Conservation (phyloP, 1,140 invertebrate genomes). For the Dysdera silvatica region DNA sequence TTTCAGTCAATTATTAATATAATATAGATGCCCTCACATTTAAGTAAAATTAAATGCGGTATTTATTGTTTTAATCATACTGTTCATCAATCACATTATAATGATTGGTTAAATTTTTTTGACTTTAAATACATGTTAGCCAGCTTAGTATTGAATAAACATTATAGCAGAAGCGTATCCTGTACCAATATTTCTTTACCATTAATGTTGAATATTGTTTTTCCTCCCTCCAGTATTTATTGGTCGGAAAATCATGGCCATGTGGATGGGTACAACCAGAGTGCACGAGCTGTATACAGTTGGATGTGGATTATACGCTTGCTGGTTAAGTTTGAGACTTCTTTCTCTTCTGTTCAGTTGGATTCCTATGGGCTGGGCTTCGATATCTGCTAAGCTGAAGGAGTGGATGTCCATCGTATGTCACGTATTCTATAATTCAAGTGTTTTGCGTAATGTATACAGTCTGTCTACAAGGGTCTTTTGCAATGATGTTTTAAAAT, state of each 20-base stretch:
- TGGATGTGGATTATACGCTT: conserved; percentile 85
- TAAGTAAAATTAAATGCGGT: too few relatives aligned
- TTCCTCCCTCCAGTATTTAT: conserved; percentile 58
- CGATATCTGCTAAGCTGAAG: conserved; percentile 62
- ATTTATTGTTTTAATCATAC: too few relatives aligned
- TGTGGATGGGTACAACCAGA: conserved; percentile 59
- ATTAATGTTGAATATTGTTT: too few relatives aligned
- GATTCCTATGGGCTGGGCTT: conserved; percentile 75
- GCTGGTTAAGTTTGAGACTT: conserved; percentile 74
- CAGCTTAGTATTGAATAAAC: too few relatives aligned
- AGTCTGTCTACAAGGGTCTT: neutral
- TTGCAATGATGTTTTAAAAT: neutral
- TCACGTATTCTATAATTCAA: conserved; percentile 1
- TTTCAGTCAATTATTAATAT: too few relatives aligned
- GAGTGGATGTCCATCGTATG: conserved; percentile 55
- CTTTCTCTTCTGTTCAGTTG: conserved; percentile 71
- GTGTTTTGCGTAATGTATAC: neutral
- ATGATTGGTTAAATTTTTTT: too few relatives aligned
- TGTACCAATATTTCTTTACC: too few relatives aligned
- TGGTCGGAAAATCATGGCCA: conserved; percentile 73
- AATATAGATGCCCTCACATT: too few relatives aligned
- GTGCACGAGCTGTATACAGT: conserved; percentile 95
- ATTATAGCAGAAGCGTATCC: too few relatives aligned
- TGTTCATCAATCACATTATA: too few relatives aligned
- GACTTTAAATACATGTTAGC: too few relatives aligned